These are phyloP conservation scores for Xylocopa sonorina DNA, from an alignment of 1,140 invertebrate species.

Conservation along the genomic window DNA sequence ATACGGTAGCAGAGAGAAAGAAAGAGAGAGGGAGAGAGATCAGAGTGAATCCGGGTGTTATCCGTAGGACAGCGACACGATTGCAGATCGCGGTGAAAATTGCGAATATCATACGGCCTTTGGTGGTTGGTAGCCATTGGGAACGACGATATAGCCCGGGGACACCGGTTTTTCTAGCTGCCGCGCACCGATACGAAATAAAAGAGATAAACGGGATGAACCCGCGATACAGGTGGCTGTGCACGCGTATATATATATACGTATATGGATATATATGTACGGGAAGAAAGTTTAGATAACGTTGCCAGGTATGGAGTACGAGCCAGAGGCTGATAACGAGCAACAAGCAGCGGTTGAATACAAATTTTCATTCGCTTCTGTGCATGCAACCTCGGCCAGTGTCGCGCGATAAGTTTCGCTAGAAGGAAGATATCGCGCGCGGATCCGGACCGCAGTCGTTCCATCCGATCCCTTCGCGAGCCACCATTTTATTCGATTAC, in stretches of 20 bases:
- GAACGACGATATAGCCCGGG: constrained; percentile 21
- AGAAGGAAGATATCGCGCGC: background rate
- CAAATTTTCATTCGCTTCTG: constrained; percentile 47
- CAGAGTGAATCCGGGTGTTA: constrained; percentile 3
- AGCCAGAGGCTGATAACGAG: constrained; percentile 45
- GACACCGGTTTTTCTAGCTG: constrained; percentile 46
- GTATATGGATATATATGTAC: too few species aligned
- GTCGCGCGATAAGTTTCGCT: constrained; percentile 34
- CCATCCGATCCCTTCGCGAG: too few species aligned
- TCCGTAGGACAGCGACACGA: background rate
- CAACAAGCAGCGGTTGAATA: constrained; percentile 34
- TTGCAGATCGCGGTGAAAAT: constrained; percentile 38
- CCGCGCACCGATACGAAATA: constrained; percentile 50
- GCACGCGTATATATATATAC: background rate
- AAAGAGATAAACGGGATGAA: constrained; percentile 51
- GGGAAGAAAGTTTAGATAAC: constrained; percentile 33
- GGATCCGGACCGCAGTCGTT: too few species aligned
- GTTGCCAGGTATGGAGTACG: constrained; percentile 6
- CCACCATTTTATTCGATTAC: too few species aligned
- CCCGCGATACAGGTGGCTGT: background rate
- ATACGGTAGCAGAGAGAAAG: constrained; percentile 1
- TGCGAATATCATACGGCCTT: constrained; percentile 34
- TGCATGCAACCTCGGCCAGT: background rate
- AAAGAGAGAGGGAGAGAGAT: too few species aligned
- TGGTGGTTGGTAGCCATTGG: background rate